A percentile compares a stretch with the other conserved stretches of the same genome.
Conservation (phyloP, 53 echinoderm and acorn worm genomes). For the Actinopyga echinites region DNA sequence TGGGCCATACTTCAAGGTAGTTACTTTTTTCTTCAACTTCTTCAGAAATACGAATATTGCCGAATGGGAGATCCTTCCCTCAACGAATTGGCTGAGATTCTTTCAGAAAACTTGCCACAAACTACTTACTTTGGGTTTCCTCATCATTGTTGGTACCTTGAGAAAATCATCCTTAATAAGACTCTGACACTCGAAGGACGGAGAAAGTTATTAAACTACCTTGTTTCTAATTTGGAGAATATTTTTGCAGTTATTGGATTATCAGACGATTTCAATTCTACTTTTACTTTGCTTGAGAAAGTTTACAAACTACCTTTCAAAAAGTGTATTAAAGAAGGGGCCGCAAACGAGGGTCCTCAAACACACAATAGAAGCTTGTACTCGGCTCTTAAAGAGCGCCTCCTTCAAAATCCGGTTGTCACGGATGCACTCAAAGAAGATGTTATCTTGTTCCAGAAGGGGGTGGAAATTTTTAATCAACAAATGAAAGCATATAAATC, state of each 20-base stretch:
- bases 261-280: constrained; percentile 60
- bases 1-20: constrained; percentile 84
- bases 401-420: constrained; percentile 44
- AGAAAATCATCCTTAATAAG: constrained; percentile 62
- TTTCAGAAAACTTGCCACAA: background rate
- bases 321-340: background rate
- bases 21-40: constrained; percentile 73
- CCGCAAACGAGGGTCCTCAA: background rate
- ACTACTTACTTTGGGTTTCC: background rate
- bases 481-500: constrained; percentile 28
- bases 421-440: constrained; percentile 62
- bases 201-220: constrained; percentile 51
- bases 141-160: constrained; percentile 69
- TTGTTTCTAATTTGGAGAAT: constrained; percentile 65
- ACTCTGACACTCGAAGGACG: constrained; percentile 41
- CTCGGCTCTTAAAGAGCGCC: background rate
- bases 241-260: constrained; percentile 76
- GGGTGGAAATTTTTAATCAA: constrained; percentile 63
- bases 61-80: background rate
- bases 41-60: constrained; percentile 66
- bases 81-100: background rate
- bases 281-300: constrained; percentile 62
- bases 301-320: constrained; percentile 70
- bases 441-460: constrained; percentile 59
- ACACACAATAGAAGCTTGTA: background rate